Evolutionary conservation across 37 sponge, comb jelly and placozoan species (phyloP), one percentile per base, ranked within the genome.

Genomic region (Cliona cf. orientalis): DNA sequence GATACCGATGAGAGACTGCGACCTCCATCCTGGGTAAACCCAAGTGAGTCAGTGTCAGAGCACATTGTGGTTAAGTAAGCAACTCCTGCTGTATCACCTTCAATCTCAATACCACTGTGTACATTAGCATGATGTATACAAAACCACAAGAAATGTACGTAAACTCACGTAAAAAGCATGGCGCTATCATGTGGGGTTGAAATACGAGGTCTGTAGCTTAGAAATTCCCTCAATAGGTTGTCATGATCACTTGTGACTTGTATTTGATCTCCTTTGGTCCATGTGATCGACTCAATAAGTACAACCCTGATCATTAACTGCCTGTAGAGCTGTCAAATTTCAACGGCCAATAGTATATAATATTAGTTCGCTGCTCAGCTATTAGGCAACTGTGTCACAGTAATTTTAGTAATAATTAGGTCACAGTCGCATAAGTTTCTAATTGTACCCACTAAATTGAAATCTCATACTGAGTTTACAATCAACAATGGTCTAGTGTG

Each of bases 81-180:
- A 26, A 82, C 38, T 0, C 89, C 89, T 21, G 82, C 42, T n/a
- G 69, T 43, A 39, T 43, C 5, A 0, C 46, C 65, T 38, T 76
- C 58, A 44, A 82, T 58, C 1, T 60, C 57, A 17, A 70, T 69
- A 29, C 82, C 78, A 39, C 89, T 88, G n/a, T n/a, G n/a, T n/a
- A n/a, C n/a, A n/a, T n/a, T n/a, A n/a, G n/a, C n/a, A n/a, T n/a
- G n/a, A n/a, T n/a, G n/a, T n/a, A n/a, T n/a, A n/a, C n/a, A n/a
- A n/a, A n/a, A n/a, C n/a, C n/a, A n/a, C n/a, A n/a, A n/a, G n/a
- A n/a, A n/a, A n/a, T n/a, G n/a, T n/a, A n/a, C n/a, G n/a, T 53
- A 53, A 38, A 41, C 70, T 56, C 53, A 89, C 90, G 90, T 89
- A 43, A 89, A 3, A 28, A 89, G 59, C 74, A 79, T 72, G 33